Evolutionary conservation across 2,797 vertebrate genomes (phyloP), one percentile per base, ranked within the genome.

Genomic region (Naso thynnoides): DNA sequence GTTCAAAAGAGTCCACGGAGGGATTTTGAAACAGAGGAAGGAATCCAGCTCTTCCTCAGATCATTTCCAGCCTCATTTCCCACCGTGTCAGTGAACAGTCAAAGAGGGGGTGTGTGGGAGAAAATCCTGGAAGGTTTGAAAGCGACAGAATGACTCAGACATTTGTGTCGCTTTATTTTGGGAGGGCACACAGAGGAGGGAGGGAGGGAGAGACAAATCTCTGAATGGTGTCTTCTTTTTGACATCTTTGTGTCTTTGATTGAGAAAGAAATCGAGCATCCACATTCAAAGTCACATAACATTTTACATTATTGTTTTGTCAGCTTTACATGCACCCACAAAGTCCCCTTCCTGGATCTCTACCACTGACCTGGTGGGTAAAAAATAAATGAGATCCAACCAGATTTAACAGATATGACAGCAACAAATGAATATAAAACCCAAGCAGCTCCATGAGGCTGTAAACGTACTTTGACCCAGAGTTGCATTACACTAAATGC

Each of bases 31-130:
- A 81, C 78, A 73, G 70, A 70, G 59, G 67, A 62, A 79, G 74
- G 60, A 78, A 83, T 87, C 73, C 70, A 23, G 49, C 72, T 69
- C 78, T 73, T 79, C 76, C 81, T 83, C 81, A 75, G 86, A 90
- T 86, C 81, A 79, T 85, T 87, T 86, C 77, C 86, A 82, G 79
- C 59, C 75, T 76, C 48, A 57, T 81, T 89, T 84, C 75, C 77
- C 62, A 64, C 70, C 31, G 29, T 81, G 85, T 76, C 71, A 81
- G 83, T n/a, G 56, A 77, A 66, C 45, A 15, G 18, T 54, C 26
- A 29, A 69, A 49, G 49, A 63, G 27, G 6, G 19, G 54, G 15
- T 8, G 15, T 9, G 19, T 16, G 10, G 3, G 23, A 6, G 27
- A 11, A 62, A 75, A 73, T 64, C 73, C 62, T 79, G 27, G 58